Evolutionary conservation across 1,140 invertebrate genomes (phyloP), one percentile per base, ranked within the genome.

Genomic region (Brachionus sp.): DNA sequence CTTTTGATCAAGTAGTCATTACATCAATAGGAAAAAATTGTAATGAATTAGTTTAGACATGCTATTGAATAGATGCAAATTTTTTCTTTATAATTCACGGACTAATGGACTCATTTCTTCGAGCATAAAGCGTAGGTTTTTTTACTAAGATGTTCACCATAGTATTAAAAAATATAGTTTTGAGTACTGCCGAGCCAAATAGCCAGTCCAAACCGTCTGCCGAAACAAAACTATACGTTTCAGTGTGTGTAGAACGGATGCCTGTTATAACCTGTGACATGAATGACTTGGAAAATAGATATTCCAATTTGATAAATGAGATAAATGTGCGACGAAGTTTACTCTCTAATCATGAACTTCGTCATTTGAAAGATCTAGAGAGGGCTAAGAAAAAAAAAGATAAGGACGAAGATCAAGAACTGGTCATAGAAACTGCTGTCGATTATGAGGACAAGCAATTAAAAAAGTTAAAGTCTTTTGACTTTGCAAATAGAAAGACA

Each of bases 281-380:
- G 77, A 80, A 80, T 29, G 77, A 80, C 19, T 37, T 80, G 25
- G 77, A 80, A 62, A 80, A 80, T 42, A 25, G 77, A 29, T 80
- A 80, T 44, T 57, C 77, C 5, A 80, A 66, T n/a, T 66, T 80
- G 39, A 80, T 80, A 12, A 80, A 80, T 35, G 77, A 80, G 57
- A 80, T 80, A 80, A 80, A 80, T 53, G 50, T 80, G n/a, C 50
- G 77, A 44, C 77, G 77, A n/a, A 80, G 77, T 66, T 25, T 80
- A 35, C 62, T 80, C 23, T 80, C 77, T 7, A 80, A 80, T 16
- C 77, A 80, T 66, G 77, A 80, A 19, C 50, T 80, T 6, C 77
- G 77, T 23, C 77, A 80, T 62, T 66, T 80, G 35, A 80, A 44
- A 39, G 77, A 80, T 37, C 10, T 80, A 4, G 50, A 66, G 29